Evolutionary conservation across 1,140 invertebrate species (phyloP).

Genomic region (Drosophila rufa): DNA sequence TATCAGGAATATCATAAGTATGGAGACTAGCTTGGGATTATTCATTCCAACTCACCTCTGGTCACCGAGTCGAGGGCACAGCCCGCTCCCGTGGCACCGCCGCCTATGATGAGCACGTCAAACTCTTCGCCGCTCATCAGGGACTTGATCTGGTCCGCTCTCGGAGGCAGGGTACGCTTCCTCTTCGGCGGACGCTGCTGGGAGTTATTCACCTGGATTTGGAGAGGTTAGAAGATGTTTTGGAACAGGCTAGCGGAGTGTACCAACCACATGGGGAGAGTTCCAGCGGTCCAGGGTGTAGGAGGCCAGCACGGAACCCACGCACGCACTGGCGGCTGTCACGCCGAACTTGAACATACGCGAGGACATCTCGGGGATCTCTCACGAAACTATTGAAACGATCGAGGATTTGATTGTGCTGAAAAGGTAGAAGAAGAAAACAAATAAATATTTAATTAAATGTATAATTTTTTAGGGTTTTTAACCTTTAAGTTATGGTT

Average conservation of each 20-base stretch:
- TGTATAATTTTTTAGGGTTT: too few relatives aligned
- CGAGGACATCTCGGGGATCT: conserved; percentile 69
- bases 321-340: conserved; percentile 75
- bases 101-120: conserved; percentile 98
- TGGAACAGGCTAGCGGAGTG: too few relatives aligned
- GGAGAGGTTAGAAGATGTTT: too few relatives aligned
- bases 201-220: conserved; percentile 80
- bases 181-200: conserved; percentile 86
- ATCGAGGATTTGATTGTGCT: conserved; percentile 36
- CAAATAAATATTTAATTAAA: neutral
- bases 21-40: neutral
- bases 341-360: conserved; percentile 83
- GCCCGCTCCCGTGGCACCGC: conserved; percentile 97
- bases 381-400: conserved; percentile 30
- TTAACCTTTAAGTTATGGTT: too few relatives aligned
- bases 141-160: conserved; percentile 92
- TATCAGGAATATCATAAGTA: neutral
- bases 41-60: conserved; percentile 86
- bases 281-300: conserved; percentile 77
- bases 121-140: conserved; percentile 92
- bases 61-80: conserved; percentile 96
- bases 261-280: conserved; percentile 71
- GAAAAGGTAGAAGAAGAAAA: neutral
- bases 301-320: conserved; percentile 72
- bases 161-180: conserved; percentile 91